Base-by-base conservation (phyloP, 2,113 vertebrate genomes). In the Sphaerodactylus townsendi region DNA sequence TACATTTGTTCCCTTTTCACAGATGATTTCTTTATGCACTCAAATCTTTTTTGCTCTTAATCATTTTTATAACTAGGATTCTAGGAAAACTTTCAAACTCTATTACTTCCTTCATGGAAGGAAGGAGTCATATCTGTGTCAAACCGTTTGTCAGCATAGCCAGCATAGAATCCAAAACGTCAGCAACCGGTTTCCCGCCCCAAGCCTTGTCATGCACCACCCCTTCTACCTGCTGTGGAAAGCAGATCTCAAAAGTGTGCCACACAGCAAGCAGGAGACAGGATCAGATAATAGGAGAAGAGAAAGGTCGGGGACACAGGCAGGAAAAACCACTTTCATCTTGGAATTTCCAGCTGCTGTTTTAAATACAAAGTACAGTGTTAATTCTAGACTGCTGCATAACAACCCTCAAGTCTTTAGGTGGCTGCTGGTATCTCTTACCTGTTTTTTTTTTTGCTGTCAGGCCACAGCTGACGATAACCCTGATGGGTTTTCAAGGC, bases 61-160 rank as follows among this genome's bases (percentile, higher is more conserved):
- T n/a, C 28, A 83, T 62, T 21, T 82, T 71, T 46, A 65, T 11
- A 23, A 1, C 13, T 87, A 15, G 21, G 73, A 46, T 35, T 50
- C 11, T 5, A 5, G 75, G 21, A 70, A 81, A 25, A 13, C 79
- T 70, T 82, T 62, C 73, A 86, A 68, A 74, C 33, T 23, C 65
- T 17, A 53, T 0, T 4, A 6, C 1, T 69, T 73, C 75, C 62
- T 5, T 33, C 81, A 68, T 41, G 21, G 21, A 62, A 82, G 44
- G 73, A n/a, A 0, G 0, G 68, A 85, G 65, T 48, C 5, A 37
- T 5, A 2, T 15, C 11, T 25, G 44, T 19, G 64, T 82, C 86
- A 81, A 86, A 84, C 44, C 25, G 0, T 83, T 77, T 0, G 0
- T 41, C 59, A 4, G 59, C 79, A 17, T 81, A 62, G 59, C 59